Percentiles rank a stretch among this genome's conserved stretches.
These are phyloP conservation scores for Rhopalosiphum maidis DNA, from an alignment of 1,140 invertebrate genomes.

Conservation along the genomic window DNA sequence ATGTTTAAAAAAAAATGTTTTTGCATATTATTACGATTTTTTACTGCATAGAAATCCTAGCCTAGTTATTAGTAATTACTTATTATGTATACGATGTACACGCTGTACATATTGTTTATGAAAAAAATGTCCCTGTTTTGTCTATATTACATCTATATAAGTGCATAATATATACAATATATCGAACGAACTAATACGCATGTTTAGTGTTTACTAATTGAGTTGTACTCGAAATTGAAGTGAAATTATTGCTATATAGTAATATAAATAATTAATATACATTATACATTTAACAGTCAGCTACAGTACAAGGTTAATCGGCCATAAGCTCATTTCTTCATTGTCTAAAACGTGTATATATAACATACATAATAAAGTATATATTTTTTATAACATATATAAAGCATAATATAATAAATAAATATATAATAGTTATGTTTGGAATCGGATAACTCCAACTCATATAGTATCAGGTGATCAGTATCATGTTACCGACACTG, in stretches of 20 bases:
- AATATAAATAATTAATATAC: neutral
- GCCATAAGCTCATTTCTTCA: neutral
- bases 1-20: too few relatives aligned
- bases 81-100: neutral
- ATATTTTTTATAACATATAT: too few relatives aligned
- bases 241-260: neutral
- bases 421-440: too few relatives aligned
- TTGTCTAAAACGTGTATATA: neutral
- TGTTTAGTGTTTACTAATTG: neutral
- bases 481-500: neutral
- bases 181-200: neutral
- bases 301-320: neutral
- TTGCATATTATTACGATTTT: too few relatives aligned
- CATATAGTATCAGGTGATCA: neutral
- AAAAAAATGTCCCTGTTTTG: neutral
- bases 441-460: too few relatives aligned
- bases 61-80: too few relatives aligned
- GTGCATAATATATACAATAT: neutral
- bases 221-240: neutral
- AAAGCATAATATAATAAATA: too few relatives aligned
- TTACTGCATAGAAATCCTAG: too few relatives aligned
- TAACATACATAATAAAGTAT: neutral
- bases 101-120: neutral
- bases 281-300: neutral
- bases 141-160: neutral